Base-by-base conservation (phyloP, 2,888 invertebrate genomes). In the Tipula lateralis region DNA sequence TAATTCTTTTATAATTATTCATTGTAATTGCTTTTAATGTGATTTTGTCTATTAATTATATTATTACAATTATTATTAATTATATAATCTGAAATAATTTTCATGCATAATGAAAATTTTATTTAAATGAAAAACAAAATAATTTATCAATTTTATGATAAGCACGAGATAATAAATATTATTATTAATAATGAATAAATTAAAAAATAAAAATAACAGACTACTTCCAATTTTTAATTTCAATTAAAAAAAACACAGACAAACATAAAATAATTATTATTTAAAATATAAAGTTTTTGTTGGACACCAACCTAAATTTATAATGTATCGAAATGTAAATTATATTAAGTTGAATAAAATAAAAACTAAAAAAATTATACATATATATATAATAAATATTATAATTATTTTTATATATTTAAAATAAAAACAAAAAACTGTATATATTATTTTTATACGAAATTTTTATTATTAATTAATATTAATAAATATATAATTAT, bases 1-100 rank as follows among this genome's bases (percentile, higher is more conserved):
- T 44, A 66, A 66, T 66, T 66, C 19, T 66, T 66, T 66, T 66
- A 66, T 66, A 24, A 66, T 32, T 32, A 32, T 66, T 66, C 66
- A 66, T 66, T 66, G 66, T 66, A 66, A 66, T 66, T 66, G 66
- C 66, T 66, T 66, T 66, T 66, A 66, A 66, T 66, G 66, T 66
- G 66, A 66, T 66, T 66, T 66, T 66, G 66, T 66, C 66, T 66
- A 66, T 66, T 66, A 66, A 66, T 66, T 66, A 66, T 66, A 66
- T 66, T 66, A 66, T 66, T 66, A 66, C 66, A 66, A 66, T 66
- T 66, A 66, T 66, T 66, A 66, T 66, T 66, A 66, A 66, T 24
- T 66, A 66, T 66, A 66, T 19, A 39, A 12, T 12, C 39, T 44
- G 44, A 44, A 44, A 44, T 44, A 44, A 44, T 44, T 44, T 44